Conservation (phyloP, 2,797 vertebrate species). For the Liasis olivaceus region DNA sequence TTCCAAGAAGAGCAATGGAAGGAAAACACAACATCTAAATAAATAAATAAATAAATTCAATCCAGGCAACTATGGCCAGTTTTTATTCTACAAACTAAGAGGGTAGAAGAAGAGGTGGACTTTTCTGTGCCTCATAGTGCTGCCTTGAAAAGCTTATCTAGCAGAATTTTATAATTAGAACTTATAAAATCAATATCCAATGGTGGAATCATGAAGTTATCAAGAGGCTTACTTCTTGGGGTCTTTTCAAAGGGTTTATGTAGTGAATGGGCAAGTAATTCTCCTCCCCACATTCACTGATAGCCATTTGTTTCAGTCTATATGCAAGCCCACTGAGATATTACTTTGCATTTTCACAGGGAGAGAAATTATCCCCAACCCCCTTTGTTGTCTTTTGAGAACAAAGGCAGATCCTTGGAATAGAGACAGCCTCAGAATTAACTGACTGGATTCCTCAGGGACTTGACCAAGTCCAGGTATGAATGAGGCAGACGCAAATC, state of each 20-base stretch:
- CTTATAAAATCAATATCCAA: background rate
- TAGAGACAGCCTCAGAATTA: too few relatives aligned
- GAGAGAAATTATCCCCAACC: too few relatives aligned
- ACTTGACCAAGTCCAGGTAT: too few relatives aligned
- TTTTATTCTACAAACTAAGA: slow-evolving; percentile 9
- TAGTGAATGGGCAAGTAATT: too few relatives aligned
- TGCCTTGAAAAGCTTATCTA: background rate
- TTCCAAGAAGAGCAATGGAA: background rate
- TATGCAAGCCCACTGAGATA: too few relatives aligned
- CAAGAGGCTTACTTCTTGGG: background rate
- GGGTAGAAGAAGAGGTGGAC: background rate
- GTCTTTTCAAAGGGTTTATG: background rate
- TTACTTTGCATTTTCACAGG: too few relatives aligned
- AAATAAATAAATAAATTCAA: background rate
- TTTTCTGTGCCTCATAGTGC: background rate
- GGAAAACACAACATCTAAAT: background rate
- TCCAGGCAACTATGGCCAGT: background rate
- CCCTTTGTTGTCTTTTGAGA: too few relatives aligned
- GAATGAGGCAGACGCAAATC: too few relatives aligned
- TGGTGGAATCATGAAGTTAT: background rate
- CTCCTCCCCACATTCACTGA: too few relatives aligned
- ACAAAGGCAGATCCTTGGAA: too few relatives aligned
- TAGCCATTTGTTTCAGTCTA: too few relatives aligned
- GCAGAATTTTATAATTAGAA: background rate
- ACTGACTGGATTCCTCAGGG: too few relatives aligned